These are phyloP conservation scores for Erpornis zantholeuca DNA, from an alignment of 2,113 vertebrate species.

Conservation along the genomic window DNA sequence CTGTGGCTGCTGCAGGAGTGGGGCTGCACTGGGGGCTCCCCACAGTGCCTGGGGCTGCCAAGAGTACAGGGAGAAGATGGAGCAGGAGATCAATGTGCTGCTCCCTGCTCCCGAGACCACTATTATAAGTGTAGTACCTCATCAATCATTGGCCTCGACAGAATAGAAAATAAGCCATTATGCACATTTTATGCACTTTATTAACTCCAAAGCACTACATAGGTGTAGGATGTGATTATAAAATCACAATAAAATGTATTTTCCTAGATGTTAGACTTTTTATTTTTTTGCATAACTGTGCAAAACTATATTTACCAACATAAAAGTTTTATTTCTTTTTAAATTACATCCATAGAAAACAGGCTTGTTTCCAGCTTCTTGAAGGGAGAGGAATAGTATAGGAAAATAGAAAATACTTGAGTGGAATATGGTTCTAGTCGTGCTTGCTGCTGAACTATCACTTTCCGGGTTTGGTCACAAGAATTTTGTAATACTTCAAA, in stretches of 20 bases:
- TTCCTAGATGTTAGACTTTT: not conserved
- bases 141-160: not conserved
- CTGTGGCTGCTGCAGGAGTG: accelerated
- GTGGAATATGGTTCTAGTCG: conserved; percentile 14
- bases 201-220: not conserved
- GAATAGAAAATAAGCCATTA: conserved; percentile 17
- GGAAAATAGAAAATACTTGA: not conserved
- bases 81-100: not conserved
- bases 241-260: not conserved
- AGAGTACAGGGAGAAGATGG: not conserved
- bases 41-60: not conserved
- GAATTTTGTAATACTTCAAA: conserved; percentile 36
- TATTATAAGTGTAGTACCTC: not conserved
- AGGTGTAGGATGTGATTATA: conserved; percentile 11
- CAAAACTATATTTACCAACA: not conserved
- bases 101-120: not conserved
- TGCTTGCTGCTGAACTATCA: conserved; percentile 24
- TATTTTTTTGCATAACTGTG: not conserved
- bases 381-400: not conserved
- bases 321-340: conserved; percentile 43
- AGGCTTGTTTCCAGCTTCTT: conserved; percentile 7
- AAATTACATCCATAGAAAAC: conserved; percentile 31
- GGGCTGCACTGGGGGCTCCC: not conserved
- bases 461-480: conserved; percentile 28
- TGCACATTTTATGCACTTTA: not conserved